phyloP scores from a whole-genome alignment of 2,113 vertebrate genomes.

The Propithecus coquereli region DNA sequence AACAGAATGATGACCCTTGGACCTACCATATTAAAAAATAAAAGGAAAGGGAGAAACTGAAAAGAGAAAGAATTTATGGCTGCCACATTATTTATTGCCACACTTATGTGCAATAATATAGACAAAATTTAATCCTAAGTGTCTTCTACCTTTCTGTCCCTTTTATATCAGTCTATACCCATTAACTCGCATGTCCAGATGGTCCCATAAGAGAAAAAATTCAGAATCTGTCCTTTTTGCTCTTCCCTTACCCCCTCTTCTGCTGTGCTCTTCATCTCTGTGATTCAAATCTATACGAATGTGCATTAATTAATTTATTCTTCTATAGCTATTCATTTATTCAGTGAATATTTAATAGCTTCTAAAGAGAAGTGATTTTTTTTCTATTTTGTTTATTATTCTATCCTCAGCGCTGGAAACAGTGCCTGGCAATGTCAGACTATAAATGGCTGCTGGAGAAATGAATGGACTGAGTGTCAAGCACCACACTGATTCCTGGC shows the following conservation, averaged over 20 bases:
- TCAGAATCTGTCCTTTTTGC: not conserved
- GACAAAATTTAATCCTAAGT: not conserved
- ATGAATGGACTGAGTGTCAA: not conserved
- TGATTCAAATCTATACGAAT: not conserved
- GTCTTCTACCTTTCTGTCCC: not conserved
- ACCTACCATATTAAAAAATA: not conserved
- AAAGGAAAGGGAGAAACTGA: not conserved
- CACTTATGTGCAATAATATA: not conserved
- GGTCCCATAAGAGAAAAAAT: not conserved
- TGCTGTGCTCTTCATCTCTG: not conserved
- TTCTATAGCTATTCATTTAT: not conserved
- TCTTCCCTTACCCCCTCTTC: not conserved
- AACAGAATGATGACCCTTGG: not conserved
- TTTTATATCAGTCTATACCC: not conserved
- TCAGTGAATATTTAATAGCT: not conserved
- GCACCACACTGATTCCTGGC: not conserved
- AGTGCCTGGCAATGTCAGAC: not conserved
- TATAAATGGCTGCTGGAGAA: not conserved
- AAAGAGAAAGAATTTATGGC: not conserved
- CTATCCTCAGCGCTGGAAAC: not conserved
- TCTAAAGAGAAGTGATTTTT: not conserved
- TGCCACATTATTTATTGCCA: not conserved
- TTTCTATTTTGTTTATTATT: not conserved
- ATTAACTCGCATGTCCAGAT: not conserved
- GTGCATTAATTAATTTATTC: not conserved